Evolutionary conservation across 2,113 vertebrate species (phyloP).

Genomic region (Diadophis punctatus): DNA sequence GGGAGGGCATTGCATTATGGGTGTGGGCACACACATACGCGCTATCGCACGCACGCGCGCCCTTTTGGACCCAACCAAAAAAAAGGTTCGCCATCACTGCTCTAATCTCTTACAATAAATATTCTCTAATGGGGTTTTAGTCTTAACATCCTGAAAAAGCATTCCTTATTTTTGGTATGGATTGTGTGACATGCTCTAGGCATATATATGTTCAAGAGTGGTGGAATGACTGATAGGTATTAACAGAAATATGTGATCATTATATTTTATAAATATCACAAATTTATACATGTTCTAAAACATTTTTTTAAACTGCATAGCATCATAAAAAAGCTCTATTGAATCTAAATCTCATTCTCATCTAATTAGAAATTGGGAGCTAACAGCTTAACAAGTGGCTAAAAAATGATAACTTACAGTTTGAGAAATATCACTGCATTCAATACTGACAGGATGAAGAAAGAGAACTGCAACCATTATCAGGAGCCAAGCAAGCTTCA

Average conservation of each 20-base stretch:
- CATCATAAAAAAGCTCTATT: background rate
- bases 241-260: background rate
- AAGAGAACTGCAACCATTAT: conserved; percentile 50
- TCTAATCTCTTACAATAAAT: background rate
- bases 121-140: background rate
- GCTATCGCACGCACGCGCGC: too few relatives aligned
- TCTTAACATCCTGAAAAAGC: background rate
- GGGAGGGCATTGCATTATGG: too few relatives aligned
- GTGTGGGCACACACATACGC: too few relatives aligned
- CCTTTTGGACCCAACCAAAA: too few relatives aligned
- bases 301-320: background rate
- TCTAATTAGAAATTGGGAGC: background rate
- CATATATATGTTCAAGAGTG: background rate
- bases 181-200: background rate
- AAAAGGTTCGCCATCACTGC: too few relatives aligned
- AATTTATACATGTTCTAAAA: background rate
- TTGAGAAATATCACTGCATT: conserved; percentile 44
- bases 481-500: conserved; percentile 55
- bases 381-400: background rate
- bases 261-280: background rate
- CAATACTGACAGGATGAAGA: conserved; percentile 41
- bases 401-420: conserved; percentile 55
- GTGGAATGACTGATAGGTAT: background rate
- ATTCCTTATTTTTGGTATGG: background rate
- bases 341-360: background rate